Percentiles rank a stretch among this genome's conserved stretches.
phyloP scores from a whole-genome alignment of 2,113 vertebrate species.

The Equus przewalskii region DNA sequence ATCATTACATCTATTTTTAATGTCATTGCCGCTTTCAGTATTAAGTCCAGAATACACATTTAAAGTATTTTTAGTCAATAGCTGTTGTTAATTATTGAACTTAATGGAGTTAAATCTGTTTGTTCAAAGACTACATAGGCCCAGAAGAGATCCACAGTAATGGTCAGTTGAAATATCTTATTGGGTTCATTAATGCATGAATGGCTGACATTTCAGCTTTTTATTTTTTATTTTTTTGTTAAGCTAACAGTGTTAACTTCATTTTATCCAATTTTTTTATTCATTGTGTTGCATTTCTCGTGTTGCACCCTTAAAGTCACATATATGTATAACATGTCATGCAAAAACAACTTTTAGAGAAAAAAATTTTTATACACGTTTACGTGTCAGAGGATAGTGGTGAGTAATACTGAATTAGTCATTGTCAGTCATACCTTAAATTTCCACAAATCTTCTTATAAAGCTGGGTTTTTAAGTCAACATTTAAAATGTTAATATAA shows the following conservation, averaged over 20 bases:
- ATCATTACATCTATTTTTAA: conserved; percentile 76
- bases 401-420: conserved; percentile 83
- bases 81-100: conserved; percentile 86
- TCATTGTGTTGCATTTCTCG: conserved; percentile 88
- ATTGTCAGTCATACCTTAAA: conserved; percentile 83
- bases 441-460: conserved; percentile 75
- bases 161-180: conserved; percentile 95
- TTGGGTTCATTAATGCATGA: conserved; percentile 91
- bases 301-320: conserved; percentile 86
- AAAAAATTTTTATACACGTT: conserved; percentile 71
- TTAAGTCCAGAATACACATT: conserved; percentile 80
- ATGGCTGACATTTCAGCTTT: conserved; percentile 84
- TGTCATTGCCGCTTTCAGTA: conserved; percentile 72
- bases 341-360: conserved; percentile 82
- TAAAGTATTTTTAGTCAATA: conserved; percentile 86
- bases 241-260: conserved; percentile 85
- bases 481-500: background rate
- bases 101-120: conserved; percentile 90
- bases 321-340: conserved; percentile 86
- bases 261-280: conserved; percentile 86
- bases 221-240: conserved; percentile 74
- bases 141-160: conserved; percentile 94
- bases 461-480: conserved; percentile 69
- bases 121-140: conserved; percentile 96
- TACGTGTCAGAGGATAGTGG: conserved; percentile 79